Base-by-base conservation (phyloP, 2,113 vertebrate genomes). In the Lagopus leucura region DNA sequence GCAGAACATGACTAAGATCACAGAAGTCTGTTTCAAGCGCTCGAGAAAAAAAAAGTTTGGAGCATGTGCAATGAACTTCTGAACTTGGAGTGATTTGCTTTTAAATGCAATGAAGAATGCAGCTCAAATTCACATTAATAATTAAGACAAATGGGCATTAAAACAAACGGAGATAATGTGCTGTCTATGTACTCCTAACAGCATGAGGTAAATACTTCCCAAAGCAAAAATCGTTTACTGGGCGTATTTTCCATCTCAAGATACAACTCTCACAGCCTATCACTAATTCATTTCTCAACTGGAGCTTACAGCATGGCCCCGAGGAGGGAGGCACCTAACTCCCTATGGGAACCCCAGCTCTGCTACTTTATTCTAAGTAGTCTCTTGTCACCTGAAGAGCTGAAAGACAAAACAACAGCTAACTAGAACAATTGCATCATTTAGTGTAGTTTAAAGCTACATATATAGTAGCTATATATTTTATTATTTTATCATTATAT, bases 141-240 rank as follows among this genome's bases (percentile, higher is more conserved):
- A 98, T 97, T 93, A 98, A 97, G 93, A 96, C 79, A 95, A 95
- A 93, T 90, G n/a, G 28, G 77, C 88, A 93, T 91, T 98, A 94
- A 98, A 98, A 97, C 97, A 98, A 98, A 97, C 88, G 97, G 94
- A 96, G 95, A 97, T 96, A 94, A 96, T 97, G 93, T 85, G 85
- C 83, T 67, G 61, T 43, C 82, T 94, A 34, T 92, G 78, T 80
- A 93, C 95, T 97, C 93, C 82, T 94, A 89, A 93, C 94, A 96
- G 95, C 93, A 96, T 87, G 80, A 97, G 69, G 93, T 83, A 77
- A 94, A 69, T 71, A 88, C 45, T 89, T 87, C 86, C 82, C 89
- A 95, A 95, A 88, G 91, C 88, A 96, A 93, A 94, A 93, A 73
- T 71, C 2, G 0, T 94, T 94, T 84, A 87, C 63, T 91, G 79